These are phyloP conservation scores for Coptodon bakossiorum DNA, from an alignment of 2,113 vertebrate genomes.

Conservation along the genomic window DNA sequence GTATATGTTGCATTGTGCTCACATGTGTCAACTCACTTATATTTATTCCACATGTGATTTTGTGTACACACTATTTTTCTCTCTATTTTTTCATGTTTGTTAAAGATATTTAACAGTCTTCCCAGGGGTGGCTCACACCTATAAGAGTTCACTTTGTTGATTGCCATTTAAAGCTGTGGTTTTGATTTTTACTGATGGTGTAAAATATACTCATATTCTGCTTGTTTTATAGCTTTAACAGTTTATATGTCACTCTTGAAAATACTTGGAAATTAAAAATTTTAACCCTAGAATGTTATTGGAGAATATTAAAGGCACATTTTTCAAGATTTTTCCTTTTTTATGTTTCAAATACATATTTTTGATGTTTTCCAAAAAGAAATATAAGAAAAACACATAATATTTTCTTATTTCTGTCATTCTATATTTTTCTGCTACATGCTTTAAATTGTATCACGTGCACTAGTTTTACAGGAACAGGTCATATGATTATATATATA, in stretches of 20 bases:
- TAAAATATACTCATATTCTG: neutral
- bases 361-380: neutral
- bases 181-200: neutral
- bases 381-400: neutral
- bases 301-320: neutral
- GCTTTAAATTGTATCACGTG: neutral
- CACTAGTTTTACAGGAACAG: neutral
- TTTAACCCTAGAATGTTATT: neutral
- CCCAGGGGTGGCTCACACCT: neutral
- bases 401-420: neutral
- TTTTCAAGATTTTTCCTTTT: neutral
- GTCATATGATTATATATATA: neutral
- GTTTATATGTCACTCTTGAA: neutral
- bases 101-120: neutral
- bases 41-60: neutral
- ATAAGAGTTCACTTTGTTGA: neutral
- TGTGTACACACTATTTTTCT: neutral
- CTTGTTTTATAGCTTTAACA: neutral
- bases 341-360: neutral
- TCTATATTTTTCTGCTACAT: neutral
- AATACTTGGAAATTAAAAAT: neutral
- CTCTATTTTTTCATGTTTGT: neutral
- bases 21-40: neutral
- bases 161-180: neutral
- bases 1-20: neutral